These are phyloP conservation scores for Malurus alboscapulatus DNA, from an alignment of 2,113 vertebrate genomes.

Conservation along the genomic window DNA sequence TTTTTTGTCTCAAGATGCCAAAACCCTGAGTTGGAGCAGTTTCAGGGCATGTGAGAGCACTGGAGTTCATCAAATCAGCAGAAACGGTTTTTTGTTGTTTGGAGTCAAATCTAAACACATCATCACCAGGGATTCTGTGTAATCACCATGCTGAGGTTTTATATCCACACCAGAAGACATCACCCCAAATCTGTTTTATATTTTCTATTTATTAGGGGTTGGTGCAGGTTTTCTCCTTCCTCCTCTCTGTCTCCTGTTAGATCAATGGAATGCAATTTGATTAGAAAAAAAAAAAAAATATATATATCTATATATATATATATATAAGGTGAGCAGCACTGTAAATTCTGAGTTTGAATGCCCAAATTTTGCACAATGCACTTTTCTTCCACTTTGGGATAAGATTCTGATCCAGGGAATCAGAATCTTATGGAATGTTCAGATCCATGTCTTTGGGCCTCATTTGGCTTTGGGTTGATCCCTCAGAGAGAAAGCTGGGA, in stretches of 20 bases:
- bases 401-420: not conserved
- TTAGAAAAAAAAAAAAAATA: too few species aligned
- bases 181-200: not conserved
- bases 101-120: not conserved
- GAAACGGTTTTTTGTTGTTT: not conserved
- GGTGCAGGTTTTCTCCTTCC: not conserved
- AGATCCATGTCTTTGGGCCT: not conserved
- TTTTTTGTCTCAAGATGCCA: not conserved
- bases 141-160: not conserved
- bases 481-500: not conserved
- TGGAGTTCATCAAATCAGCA: not conserved
- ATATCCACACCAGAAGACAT: not conserved
- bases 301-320: too few species aligned
- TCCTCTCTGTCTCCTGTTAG: not conserved
- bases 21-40: not conserved
- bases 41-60: not conserved
- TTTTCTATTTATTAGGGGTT: not conserved
- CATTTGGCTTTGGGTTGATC: not conserved
- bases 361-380: accelerated
- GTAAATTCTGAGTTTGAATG: not conserved
- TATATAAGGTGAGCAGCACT: not conserved
- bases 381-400: not conserved
- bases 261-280: not conserved
- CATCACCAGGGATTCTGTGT: not conserved
- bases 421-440: not conserved